These are phyloP conservation scores for Rhogogaster chlorosoma DNA, from an alignment of 2,888 invertebrate species.

Conservation along the genomic window DNA sequence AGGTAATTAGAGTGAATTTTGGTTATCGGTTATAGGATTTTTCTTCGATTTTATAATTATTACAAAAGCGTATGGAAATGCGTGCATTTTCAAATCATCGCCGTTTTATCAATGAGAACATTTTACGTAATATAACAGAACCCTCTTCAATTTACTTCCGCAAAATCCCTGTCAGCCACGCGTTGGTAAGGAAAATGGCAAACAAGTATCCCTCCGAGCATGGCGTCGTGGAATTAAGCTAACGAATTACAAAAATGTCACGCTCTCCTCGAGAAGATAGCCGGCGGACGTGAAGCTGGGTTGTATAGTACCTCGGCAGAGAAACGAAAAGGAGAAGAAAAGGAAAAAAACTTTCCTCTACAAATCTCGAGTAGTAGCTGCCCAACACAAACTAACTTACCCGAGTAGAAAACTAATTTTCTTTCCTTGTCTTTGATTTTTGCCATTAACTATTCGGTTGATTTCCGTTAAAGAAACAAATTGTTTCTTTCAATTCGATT, in stretches of 20 bases:
- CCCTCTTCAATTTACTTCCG: neutral
- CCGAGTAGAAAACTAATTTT: neutral
- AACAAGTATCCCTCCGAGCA: conserved; percentile 23
- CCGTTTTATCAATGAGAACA: neutral
- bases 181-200: conserved; percentile 23
- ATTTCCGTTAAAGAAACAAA: neutral
- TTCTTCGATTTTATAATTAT: neutral
- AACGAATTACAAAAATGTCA: conserved; percentile 49
- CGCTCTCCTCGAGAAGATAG: conserved; percentile 30
- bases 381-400: neutral
- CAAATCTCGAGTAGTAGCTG: neutral
- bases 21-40: neutral
- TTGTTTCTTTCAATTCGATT: neutral
- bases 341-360: neutral
- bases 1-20: neutral
- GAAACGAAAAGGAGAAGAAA: neutral
- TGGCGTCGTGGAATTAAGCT: conserved; percentile 21
- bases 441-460: neutral
- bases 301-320: neutral
- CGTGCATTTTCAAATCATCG: neutral
- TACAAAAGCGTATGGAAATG: neutral
- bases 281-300: neutral
- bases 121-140: neutral
- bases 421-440: neutral
- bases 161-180: conserved; percentile 1